Base-by-base conservation (phyloP, 1,140 invertebrate species). In the Drosophila erecta region DNA sequence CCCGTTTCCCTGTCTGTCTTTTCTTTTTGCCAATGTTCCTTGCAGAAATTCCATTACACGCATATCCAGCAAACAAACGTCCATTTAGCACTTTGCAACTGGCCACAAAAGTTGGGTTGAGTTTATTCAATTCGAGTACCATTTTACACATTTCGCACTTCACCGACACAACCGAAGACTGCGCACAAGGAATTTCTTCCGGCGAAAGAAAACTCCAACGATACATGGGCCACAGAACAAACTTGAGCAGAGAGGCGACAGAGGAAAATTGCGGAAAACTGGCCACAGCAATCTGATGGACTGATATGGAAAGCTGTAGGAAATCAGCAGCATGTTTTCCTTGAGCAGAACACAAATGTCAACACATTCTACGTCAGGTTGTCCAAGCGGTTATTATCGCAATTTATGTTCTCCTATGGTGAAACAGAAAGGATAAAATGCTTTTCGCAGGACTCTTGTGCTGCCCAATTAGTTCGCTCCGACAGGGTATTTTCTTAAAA, bases 41-140 rank as follows among this genome's bases (percentile, higher is more conserved):
- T 12, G 12, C 24, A 33, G 24, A 41, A 76, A 76, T 76, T 76
- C 61, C 27, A 76, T 67, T 67, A 54, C 60, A 58, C 12, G 55
- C 54, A 67, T 69, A 76, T 76, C 72, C 69, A 76, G 56, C 74
- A 59, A 67, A 58, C 53, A 60, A 66, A 76, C 73, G 60, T 76
- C 71, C 61, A 76, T 76, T 76, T 76, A 76, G 73, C 72, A 76
- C 74, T 76, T 76, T 60, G 22, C 44, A 56, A 54, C 76, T 72
- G 38, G 72, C 62, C 62, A 56, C 71, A 74, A 67, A 71, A 46
- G 40, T 79, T 67, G 60, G 55, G 46, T 62, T 51, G 22, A 46
- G 46, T 61, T 47, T 60, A 66, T 76, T 81, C 47, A 76, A 72
- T 81, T 61, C 61, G 50, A 61, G 51, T 47, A 71, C 54, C 58